These are phyloP conservation scores for Abramis brama DNA, from an alignment of 2,113 vertebrate species.

Conservation along the genomic window DNA sequence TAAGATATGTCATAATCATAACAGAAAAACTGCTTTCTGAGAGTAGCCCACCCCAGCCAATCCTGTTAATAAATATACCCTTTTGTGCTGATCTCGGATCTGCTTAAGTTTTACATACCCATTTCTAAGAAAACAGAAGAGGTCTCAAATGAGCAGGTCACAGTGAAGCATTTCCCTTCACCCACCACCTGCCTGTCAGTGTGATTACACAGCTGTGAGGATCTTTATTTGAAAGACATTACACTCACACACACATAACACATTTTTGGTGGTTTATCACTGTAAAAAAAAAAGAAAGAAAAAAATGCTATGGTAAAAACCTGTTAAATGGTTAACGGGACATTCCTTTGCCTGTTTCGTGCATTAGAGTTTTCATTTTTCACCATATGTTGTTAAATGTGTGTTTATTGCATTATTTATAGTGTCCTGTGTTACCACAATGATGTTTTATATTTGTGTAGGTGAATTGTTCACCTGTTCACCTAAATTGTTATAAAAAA, in stretches of 20 bases:
- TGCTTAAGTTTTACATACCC: not conserved
- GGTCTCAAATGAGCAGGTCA: not conserved
- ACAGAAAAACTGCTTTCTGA: not conserved
- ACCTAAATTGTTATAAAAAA: too few species aligned
- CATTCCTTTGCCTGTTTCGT: not conserved
- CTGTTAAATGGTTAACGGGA: not conserved
- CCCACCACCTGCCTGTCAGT: conserved; percentile 40
- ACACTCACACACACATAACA: not conserved
- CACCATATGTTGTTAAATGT: too few species aligned
- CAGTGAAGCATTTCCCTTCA: not conserved
- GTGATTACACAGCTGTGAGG: conserved; percentile 28
- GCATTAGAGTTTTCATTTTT: too few species aligned
- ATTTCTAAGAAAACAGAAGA: not conserved
- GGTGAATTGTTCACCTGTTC: too few species aligned
- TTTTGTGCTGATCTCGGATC: not conserved
- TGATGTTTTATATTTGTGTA: too few species aligned
- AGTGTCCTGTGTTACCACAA: too few species aligned
- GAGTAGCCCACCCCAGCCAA: not conserved
- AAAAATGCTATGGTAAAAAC: not conserved
- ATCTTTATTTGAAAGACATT: conserved; percentile 24
- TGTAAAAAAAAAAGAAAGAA: not conserved
- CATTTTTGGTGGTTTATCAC: not conserved
- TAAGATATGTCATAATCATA: not conserved
- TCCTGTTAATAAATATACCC: not conserved
- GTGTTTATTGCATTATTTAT: too few species aligned